These are phyloP conservation scores for Lepus americanus DNA, from an alignment of 2,113 vertebrate species.

Conservation along the genomic window DNA sequence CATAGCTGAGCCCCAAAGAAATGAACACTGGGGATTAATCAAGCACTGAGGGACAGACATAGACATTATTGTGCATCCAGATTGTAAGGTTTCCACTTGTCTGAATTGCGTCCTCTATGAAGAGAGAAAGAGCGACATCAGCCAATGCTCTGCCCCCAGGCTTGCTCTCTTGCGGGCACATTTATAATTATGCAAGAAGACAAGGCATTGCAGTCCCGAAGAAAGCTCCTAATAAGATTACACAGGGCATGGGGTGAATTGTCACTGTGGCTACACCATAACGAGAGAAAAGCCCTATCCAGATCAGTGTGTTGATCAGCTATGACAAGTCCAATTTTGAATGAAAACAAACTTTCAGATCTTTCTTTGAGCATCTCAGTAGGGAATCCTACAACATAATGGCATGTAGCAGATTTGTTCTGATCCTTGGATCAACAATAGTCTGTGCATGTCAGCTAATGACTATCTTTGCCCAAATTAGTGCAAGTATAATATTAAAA, in stretches of 20 bases:
- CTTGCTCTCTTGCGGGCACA: constrained; percentile 53
- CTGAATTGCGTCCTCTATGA: background rate
- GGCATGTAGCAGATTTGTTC: background rate
- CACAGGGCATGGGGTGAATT: constrained; percentile 39
- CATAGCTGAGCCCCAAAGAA: background rate
- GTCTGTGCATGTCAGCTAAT: background rate
- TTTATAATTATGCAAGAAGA: constrained; percentile 78
- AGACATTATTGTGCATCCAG: background rate
- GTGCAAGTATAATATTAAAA: background rate
- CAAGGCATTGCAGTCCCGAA: constrained; percentile 61
- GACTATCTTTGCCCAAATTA: constrained; percentile 38
- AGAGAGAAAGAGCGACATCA: constrained; percentile 26
- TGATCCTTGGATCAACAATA: background rate
- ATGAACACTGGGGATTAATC: background rate
- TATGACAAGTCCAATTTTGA: constrained; percentile 72
- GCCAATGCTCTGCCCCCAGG: background rate
- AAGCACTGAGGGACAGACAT: background rate
- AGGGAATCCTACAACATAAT: background rate
- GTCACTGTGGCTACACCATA: constrained; percentile 79
- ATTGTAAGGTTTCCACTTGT: background rate
- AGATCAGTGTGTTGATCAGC: constrained; percentile 62
- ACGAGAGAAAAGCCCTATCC: constrained; percentile 73
- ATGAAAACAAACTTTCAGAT: constrained; percentile 61
- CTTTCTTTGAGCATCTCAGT: background rate
- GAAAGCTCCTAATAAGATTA: constrained; percentile 85